Percentiles rank a stretch among this genome's conserved stretches.
These are phyloP conservation scores for Dastarcus helophoroides DNA, from an alignment of 2,888 invertebrate species.

Conservation along the genomic window DNA sequence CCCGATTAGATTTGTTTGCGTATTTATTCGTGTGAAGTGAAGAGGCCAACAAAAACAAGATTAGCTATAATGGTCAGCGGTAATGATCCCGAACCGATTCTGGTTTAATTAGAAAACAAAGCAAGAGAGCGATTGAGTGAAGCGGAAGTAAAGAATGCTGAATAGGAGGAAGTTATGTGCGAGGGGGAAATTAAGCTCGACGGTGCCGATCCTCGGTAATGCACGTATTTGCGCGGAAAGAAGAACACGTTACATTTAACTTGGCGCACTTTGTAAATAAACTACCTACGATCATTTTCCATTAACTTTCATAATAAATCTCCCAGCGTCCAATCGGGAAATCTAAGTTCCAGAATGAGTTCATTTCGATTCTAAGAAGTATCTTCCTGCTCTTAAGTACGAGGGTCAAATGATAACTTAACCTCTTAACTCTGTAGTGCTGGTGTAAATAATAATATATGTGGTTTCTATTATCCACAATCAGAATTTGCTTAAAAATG, in stretches of 20 bases:
- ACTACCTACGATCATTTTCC: conserved; percentile 19
- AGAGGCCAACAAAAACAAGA: conserved; percentile 1
- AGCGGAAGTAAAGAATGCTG: conserved; percentile 21
- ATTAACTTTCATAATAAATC: too few relatives aligned
- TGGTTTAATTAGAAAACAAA: conserved; percentile 18
- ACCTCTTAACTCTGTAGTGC: too few relatives aligned
- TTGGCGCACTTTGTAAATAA: conserved; percentile 18
- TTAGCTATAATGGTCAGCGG: conserved; percentile 6
- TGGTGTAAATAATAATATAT: too few relatives aligned
- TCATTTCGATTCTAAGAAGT: too few relatives aligned
- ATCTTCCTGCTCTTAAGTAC: too few relatives aligned
- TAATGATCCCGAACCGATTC: conserved; percentile 10
- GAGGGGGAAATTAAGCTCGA: conserved; percentile 17
- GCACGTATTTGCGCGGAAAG: conserved; percentile 18
- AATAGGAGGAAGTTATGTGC: conserved; percentile 18
- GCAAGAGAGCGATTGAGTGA: conserved; percentile 12
- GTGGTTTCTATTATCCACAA: too few relatives aligned
- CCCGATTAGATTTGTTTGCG: too few relatives aligned
- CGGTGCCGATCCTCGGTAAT: too few relatives aligned
- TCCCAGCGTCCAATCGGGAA: too few relatives aligned
- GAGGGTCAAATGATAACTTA: too few relatives aligned
- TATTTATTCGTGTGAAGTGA: neutral
- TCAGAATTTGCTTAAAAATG: too few relatives aligned
- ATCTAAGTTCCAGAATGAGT: too few relatives aligned
- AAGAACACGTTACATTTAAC: conserved; percentile 21